Base-by-base conservation (phyloP, 2,113 vertebrate genomes). In the Rhea americana region DNA sequence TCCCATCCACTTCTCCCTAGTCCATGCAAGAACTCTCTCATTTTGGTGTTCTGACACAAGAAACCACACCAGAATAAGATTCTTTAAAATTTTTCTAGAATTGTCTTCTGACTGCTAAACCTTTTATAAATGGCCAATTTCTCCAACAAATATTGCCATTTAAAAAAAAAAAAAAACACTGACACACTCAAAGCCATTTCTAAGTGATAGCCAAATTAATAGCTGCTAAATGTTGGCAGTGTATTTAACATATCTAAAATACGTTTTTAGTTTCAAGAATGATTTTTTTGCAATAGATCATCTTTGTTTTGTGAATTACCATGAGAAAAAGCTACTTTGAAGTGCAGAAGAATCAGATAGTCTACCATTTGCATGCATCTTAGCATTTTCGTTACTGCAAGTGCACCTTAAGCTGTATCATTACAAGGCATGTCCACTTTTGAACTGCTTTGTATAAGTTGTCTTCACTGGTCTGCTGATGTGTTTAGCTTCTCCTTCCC, bases 131-230 rank as follows among this genome's bases (percentile, higher is more conserved):
- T n/a, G 11, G 21, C 28, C 1, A 84, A 73, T 82, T 82, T 82
- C 6, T 90, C 14, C 48, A 25, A 22, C 19, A 86, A 92, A 8
- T 35, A 59, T 61, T 82, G 62, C 58, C 30, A 62, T n/a, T n/a
- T n/a, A n/a, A n/a, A n/a, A n/a, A n/a, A n/a, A n/a, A n/a, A n/a
- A n/a, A n/a, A n/a, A 67, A 35, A 67, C 21, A 37, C 35, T 85
- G 67, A 56, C 35, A 61, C 78, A 55, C 20, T 68, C 86, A 94
- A 90, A 81, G 28, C 81, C 84, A 25, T 39, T 74, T 85, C 63
- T 16, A 65, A 84, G 56, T 61, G 73, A 83, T 84, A 93, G 85
- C 51, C 84, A 91, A 50, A 65, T 83, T 92, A 87, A 85, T 92
- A 91, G 83, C 61, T 91, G 58, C 19, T 82, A 26, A 93, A 28